Percentiles rank a stretch among this genome's conserved stretches.
phyloP scores from a whole-genome alignment of 2,797 vertebrate species.

The Manis javanica region DNA sequence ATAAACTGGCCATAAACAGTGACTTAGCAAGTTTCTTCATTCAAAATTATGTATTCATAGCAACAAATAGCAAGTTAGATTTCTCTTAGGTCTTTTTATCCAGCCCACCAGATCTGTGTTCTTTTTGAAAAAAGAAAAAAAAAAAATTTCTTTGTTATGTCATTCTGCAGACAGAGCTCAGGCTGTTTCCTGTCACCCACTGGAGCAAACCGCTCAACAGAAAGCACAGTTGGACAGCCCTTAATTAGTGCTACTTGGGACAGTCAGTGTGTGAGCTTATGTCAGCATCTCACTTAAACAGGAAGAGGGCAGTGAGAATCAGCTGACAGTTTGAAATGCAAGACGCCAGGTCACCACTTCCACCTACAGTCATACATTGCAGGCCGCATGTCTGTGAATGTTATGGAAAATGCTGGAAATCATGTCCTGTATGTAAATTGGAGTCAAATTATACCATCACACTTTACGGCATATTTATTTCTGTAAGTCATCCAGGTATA shows the following conservation, averaged over 20 bases:
- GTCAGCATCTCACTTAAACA: conserved; percentile 88
- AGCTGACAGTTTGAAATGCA: conserved; percentile 85
- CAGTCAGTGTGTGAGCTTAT: conserved; percentile 92
- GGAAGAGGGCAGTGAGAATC: conserved; percentile 76
- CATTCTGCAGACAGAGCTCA: conserved; percentile 95
- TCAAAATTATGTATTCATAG: conserved; percentile 90
- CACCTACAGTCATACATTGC: conserved; percentile 83
- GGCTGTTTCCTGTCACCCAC: conserved; percentile 96
- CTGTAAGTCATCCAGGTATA: not conserved
- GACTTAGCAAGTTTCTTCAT: conserved; percentile 91
- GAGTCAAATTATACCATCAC: conserved; percentile 75
- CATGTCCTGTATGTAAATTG: conserved; percentile 75
- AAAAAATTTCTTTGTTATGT: conserved; percentile 93
- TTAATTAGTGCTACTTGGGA: conserved; percentile 97
- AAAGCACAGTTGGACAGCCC: conserved; percentile 95
- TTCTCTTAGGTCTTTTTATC: conserved; percentile 88
- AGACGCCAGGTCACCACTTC: conserved; percentile 84
- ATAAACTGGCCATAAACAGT: conserved; percentile 91
- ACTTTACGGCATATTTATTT: conserved; percentile 72
- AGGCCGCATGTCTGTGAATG: conserved; percentile 72
- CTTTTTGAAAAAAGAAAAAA: conserved; percentile 46
- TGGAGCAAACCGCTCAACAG: conserved; percentile 90
- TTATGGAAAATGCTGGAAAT: conserved; percentile 75
- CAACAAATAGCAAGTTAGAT: conserved; percentile 89
- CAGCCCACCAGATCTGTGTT: conserved; percentile 86